Evolutionary conservation across 2,797 vertebrate species (phyloP).

Genomic region (Microtus obscurus): DNA sequence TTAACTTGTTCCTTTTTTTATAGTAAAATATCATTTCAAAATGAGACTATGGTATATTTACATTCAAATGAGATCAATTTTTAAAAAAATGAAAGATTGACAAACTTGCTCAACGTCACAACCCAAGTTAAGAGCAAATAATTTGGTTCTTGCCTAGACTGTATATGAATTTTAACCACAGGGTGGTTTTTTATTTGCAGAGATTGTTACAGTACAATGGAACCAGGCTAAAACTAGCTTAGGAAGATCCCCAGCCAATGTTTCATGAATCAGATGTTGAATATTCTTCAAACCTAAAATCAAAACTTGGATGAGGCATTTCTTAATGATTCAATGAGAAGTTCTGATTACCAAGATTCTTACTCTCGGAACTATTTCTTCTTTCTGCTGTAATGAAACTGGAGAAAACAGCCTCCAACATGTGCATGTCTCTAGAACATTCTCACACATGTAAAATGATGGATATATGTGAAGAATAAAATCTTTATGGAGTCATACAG

Average conservation of each 20-base stretch:
- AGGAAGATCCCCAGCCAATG: not conserved
- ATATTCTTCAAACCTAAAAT: not conserved
- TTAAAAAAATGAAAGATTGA: not conserved
- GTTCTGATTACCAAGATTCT: not conserved
- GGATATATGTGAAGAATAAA: slow-evolving; percentile 24
- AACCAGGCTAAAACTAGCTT: not conserved
- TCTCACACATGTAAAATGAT: not conserved
- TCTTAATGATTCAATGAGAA: not conserved
- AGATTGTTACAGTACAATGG: not conserved
- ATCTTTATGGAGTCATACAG: not conserved
- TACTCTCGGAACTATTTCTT: not conserved
- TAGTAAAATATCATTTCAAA: not conserved
- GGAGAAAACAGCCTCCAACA: not conserved
- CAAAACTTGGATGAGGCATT: not conserved
- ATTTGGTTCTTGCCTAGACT: not conserved
- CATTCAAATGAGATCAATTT: not conserved
- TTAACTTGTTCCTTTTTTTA: not conserved
- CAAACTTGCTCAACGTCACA: not conserved
- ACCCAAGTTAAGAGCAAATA: not conserved
- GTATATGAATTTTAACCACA: not conserved
- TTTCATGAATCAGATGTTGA: not conserved
- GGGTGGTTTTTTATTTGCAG: not conserved
- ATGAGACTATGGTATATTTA: not conserved
- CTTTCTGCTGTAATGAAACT: not conserved
- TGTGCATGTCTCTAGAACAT: not conserved